Base-by-base conservation (phyloP, 2,888 invertebrate genomes). In the Acanthococcus lagerstroemiae region DNA sequence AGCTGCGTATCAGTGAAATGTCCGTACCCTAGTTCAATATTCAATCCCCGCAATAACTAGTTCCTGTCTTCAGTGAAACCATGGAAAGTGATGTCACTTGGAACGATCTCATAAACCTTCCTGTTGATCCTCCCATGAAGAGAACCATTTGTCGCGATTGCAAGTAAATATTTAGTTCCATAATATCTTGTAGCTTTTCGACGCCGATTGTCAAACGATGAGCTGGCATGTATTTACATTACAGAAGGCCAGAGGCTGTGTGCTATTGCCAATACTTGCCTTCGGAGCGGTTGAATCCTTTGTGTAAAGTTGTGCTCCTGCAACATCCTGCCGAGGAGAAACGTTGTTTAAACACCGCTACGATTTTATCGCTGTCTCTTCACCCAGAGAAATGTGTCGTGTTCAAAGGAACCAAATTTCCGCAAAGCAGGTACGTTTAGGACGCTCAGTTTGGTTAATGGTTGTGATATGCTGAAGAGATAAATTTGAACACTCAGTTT, bases 311-410 rank as follows among this genome's bases (percentile, higher is more conserved):
- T 55, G 83, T 92, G 70, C 81, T 95, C 67, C 79, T 95, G 6
- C 95, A 95, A 76, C 95, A 95, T 79, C 95, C 95, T 15, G 92
- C 91, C 68, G 95, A 95, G 81, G 90, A 91, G 74, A 89, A 90
- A 74, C 81, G 95, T 71, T 88, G 90, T 72, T 79, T 95, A 52
- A 83, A 91, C 60, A 95, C 95, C 27, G 93, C 90, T 17, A 87
- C 90, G 12, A 95, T 95, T 89, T 78, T 95, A 30, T 82, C 85
- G 71, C 79, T 90, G 60, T 87, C 90, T 26, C 77, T 95, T 68
- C 79, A 80, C 55, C 77, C 82, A 61, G 86, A 84, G 63, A 88
- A 87, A 78, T 94, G 93, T 78, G 79, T 86, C 70, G 83, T 86
- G 73, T 85, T 79, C 71, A 86, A 85, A 77, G 94, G 94, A 52